Evolutionary conservation across 1,140 invertebrate genomes (phyloP), one percentile per base, ranked within the genome.

Genomic region (Cephus cinctus): DNA sequence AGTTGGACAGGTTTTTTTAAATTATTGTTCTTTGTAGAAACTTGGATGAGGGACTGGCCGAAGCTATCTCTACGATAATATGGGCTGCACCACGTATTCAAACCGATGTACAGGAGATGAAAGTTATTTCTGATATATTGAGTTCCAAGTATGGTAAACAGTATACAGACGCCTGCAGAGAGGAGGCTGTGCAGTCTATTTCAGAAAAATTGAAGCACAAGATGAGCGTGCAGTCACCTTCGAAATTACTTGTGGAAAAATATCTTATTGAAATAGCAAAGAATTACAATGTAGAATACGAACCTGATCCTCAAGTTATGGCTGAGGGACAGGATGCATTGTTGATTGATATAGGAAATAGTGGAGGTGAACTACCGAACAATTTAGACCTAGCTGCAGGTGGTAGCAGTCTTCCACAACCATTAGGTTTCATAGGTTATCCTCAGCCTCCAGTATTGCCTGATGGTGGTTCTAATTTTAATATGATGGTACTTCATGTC

Each of bases 121-220:
- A 97, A 81, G 75, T 92, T 0, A 93, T 99, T 54, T 82, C 89
- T 6, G 95, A 98, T 57, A 85, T 98, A 41, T 79, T 99, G 27
- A 84, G 87, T 16, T 72, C 83, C 6, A 99, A 99, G 71, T 99
- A 98, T 82, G 96, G 97, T 0, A 94, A 92, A 66, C 87, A 90
- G 47, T 99, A 94, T 79, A 88, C 85, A 1, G 86, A 94, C 59
- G 86, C 88, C 5, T 94, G 92, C 45, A 80, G 88, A 45, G 86
- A 87, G 52, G 87, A 89, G 65, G 75, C 82, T 9, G 72, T 89
- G 5, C 85, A 88, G 45, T 90, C 89, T 20, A 91, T 98, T 35
- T 97, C 92, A 63, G 90, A 96, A 53, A 98, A 98, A 75, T 69
- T 99, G 4, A 95, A 96, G 71, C 92, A 97, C 63, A 98, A 98